Percentiles rank a stretch among this genome's conserved stretches.
These are phyloP conservation scores for Campylomormyrus tamandua DNA, from an alignment of 2,113 vertebrate genomes.

Conservation along the genomic window DNA sequence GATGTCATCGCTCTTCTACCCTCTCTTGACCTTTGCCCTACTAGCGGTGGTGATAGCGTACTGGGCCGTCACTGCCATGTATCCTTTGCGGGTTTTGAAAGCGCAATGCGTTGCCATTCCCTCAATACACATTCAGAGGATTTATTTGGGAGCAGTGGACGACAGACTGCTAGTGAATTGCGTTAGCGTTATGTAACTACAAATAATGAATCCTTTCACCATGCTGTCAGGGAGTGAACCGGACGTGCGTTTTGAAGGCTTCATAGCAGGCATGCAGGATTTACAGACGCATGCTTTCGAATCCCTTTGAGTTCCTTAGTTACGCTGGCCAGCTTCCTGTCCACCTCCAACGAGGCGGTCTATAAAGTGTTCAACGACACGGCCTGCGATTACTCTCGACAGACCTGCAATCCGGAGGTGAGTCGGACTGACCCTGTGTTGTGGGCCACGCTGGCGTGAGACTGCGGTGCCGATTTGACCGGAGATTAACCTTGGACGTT, in stretches of 20 bases:
- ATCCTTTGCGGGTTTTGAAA: conserved; percentile 57
- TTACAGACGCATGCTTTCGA: neutral
- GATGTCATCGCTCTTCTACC: conserved; percentile 83
- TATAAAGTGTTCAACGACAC: conserved; percentile 79
- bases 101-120: neutral
- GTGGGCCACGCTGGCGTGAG: neutral
- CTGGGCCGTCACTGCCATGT: conserved; percentile 91
- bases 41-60: conserved; percentile 83
- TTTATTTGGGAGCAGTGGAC: neutral
- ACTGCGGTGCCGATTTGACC: neutral
- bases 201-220: neutral
- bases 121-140: neutral
- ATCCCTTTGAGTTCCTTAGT: conserved; percentile 52
- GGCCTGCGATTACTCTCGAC: conserved; percentile 49
- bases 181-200: too few species aligned
- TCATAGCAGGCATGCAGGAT: neutral
- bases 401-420: conserved; percentile 76
- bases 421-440: conserved; percentile 17
- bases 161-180: neutral
- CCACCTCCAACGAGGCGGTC: conserved; percentile 80
- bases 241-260: neutral
- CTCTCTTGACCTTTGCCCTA: conserved; percentile 79
- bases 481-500: neutral
- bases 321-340: conserved; percentile 68
- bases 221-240: neutral